These are phyloP conservation scores for Idaea aversata DNA, from an alignment of 2,888 invertebrate genomes.

Conservation along the genomic window DNA sequence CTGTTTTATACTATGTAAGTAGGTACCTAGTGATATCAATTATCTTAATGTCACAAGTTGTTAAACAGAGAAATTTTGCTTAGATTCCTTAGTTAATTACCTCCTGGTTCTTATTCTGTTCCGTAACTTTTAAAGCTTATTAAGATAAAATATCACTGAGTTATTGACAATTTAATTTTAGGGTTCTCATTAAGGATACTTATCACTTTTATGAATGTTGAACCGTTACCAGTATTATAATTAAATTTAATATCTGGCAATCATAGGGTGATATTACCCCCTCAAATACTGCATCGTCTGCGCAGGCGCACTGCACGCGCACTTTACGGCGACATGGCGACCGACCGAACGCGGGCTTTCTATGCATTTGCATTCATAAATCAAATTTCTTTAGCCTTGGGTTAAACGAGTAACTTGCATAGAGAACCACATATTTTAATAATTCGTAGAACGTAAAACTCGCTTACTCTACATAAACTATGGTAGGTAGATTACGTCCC, in stretches of 20 bases:
- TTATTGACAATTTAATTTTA: conserved; percentile 8
- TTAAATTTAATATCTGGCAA: conserved; percentile 54
- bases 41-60: too few species aligned
- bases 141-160: too few species aligned
- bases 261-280: conserved; percentile 42
- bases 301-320: conserved; percentile 34
- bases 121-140: background rate
- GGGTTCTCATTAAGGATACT: conserved; percentile 15
- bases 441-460: background rate
- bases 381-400: conserved; percentile 55
- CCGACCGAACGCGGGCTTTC: conserved; percentile 47
- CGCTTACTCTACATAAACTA: background rate
- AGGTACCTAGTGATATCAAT: too few species aligned
- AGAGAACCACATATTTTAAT: background rate
- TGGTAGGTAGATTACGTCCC: background rate
- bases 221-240: conserved; percentile 49
- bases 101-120: background rate
- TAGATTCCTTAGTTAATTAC: too few species aligned
- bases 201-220: conserved; percentile 42
- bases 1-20: too few species aligned
- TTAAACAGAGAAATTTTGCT: too few species aligned
- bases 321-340: conserved; percentile 37
- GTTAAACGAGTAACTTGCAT: conserved; percentile 12
- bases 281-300: conserved; percentile 36
- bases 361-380: conserved; percentile 72